Conservation (phyloP, 1,140 invertebrate species). For the Meloidogyne floridensis region DNA sequence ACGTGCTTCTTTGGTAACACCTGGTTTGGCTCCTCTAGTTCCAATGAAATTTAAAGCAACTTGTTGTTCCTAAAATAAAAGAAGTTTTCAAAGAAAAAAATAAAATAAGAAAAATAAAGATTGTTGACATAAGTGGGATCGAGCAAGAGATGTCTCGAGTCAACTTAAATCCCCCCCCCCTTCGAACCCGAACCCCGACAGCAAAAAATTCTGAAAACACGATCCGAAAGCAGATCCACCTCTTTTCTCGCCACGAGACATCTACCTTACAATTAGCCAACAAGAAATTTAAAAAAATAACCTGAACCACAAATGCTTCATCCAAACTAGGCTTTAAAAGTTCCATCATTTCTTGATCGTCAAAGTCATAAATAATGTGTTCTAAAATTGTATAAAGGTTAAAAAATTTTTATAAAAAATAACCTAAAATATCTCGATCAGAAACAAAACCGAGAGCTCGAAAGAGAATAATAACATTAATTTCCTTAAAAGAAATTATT, state of each 20-base stretch:
- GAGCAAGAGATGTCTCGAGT: no score
- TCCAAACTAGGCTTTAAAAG: conserved; percentile 98
- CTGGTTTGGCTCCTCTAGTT: conserved; percentile 87
- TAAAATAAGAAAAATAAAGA: neutral
- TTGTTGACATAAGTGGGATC: neutral
- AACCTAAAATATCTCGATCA: conserved; percentile 95
- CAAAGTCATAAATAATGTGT: conserved; percentile 82
- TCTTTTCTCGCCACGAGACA: no score
- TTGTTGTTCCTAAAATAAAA: conserved; percentile 78
- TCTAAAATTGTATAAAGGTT: conserved; percentile 70
- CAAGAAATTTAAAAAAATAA: conserved; percentile 7
- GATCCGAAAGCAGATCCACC: no score
- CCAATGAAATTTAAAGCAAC: conserved; percentile 98
- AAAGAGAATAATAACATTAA: conserved; percentile 98
- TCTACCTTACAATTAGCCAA: no score
- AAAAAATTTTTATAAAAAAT: conserved; percentile 92
- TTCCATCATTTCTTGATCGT: conserved; percentile 99
- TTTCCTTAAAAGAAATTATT: conserved; percentile 74
- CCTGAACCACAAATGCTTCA: conserved; percentile 91
- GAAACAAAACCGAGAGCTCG: conserved; percentile 93
- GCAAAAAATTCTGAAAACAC: neutral
- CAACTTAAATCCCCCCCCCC: no score
- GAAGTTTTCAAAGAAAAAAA: neutral
- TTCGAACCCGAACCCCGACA: no score
- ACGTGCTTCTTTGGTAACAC: conserved; percentile 96